phyloP scores from a whole-genome alignment of 1,140 invertebrate species.

The Zophobas morio region DNA sequence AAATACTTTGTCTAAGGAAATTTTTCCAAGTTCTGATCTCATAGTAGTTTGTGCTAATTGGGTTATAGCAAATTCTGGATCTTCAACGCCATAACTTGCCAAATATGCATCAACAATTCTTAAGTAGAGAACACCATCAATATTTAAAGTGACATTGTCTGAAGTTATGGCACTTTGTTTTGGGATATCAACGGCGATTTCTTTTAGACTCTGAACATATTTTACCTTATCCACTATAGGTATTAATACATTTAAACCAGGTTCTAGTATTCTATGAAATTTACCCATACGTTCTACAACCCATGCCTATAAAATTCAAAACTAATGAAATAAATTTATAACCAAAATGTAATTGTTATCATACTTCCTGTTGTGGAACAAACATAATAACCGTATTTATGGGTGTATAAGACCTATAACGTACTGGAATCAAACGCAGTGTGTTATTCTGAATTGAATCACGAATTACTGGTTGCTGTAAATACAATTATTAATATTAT shows the following conservation, averaged over 20 bases:
- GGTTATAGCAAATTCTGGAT: constrained; percentile 99
- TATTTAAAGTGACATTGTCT: constrained; percentile 96
- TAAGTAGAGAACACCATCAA: constrained; percentile 98
- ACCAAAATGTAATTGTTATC: constrained; percentile 49
- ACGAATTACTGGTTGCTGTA: constrained; percentile 7
- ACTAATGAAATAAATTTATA: constrained; percentile 41
- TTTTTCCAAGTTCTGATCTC: constrained; percentile 98
- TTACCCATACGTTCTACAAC: constrained; percentile 99
- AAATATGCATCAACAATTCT: constrained; percentile 93
- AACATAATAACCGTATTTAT: constrained; percentile 97
- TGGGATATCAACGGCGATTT: constrained; percentile 99
- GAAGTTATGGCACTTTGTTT: constrained; percentile 98
- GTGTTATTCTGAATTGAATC: constrained; percentile 14
- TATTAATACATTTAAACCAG: constrained; percentile 94
- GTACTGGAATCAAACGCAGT: constrained; percentile 62
- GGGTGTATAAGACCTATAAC: constrained; percentile 80
- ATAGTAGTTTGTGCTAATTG: constrained; percentile 99
- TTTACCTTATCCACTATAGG: constrained; percentile 95
- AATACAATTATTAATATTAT: constrained; percentile 7
- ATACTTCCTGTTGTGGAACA: constrained; percentile 98
- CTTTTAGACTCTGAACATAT: constrained; percentile 99
- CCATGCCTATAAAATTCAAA: constrained; percentile 84
- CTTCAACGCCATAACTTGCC: constrained; percentile 98
- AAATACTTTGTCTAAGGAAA: constrained; percentile 97
- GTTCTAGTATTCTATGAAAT: constrained; percentile 93